A percentile compares a stretch with the other conserved stretches of the same genome.
phyloP scores from a whole-genome alignment of 2,797 vertebrate species.

The Falco berigora region DNA sequence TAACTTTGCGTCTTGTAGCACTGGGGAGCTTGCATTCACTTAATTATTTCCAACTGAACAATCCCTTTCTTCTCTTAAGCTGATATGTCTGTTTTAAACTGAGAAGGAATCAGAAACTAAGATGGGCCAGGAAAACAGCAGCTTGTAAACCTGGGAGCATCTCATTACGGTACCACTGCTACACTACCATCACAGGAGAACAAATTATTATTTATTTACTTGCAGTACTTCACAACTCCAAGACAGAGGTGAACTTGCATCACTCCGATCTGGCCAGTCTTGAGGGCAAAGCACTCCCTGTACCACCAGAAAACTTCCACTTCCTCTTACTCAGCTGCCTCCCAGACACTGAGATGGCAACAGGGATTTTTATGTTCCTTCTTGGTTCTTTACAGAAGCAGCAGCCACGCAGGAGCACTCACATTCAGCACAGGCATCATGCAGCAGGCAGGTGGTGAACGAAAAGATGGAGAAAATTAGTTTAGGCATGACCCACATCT shows the following conservation, averaged over 20 bases:
- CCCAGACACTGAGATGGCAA: neutral
- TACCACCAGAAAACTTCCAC: neutral
- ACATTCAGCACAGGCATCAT: neutral
- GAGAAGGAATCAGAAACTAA: neutral
- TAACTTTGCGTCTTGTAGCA: neutral
- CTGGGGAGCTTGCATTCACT: neutral
- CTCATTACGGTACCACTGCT: neutral
- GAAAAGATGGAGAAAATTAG: neutral
- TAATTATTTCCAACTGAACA: neutral
- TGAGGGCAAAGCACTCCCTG: neutral
- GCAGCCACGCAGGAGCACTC: neutral
- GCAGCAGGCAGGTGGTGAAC: neutral
- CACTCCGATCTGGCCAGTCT: neutral
- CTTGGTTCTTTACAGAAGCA: neutral
- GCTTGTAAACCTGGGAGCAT: neutral
- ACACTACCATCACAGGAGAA: neutral
- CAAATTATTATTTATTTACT: neutral
- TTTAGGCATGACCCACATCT: neutral
- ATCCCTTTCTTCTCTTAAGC: neutral
- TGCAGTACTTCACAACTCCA: neutral
- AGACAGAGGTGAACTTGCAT: neutral
- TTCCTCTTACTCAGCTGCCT: neutral
- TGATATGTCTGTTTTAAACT: neutral
- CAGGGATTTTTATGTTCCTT: neutral
- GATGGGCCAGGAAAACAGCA: rapidly evolving